Evolutionary conservation across 2,797 vertebrate species (phyloP).

Genomic region (Rousettus madagascariensis): DNA sequence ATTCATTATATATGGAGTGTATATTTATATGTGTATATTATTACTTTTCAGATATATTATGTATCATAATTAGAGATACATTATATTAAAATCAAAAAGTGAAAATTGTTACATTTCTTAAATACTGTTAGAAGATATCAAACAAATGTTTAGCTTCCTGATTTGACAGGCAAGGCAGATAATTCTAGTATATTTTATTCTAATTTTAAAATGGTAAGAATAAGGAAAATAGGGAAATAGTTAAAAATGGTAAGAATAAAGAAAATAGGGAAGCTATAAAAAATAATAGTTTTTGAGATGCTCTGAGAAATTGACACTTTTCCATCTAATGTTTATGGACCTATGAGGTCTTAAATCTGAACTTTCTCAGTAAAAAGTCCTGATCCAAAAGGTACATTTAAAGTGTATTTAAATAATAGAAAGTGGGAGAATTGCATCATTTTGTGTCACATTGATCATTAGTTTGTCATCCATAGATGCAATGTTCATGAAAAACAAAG

Average conservation of each 20-base stretch:
- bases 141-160: neutral
- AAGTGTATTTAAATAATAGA: neutral
- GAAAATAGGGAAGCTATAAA: neutral
- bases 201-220: neutral
- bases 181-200: neutral
- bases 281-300: neutral
- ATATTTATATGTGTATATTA: neutral
- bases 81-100: neutral
- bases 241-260: neutral
- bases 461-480: neutral
- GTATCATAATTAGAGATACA: neutral
- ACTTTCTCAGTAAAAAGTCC: neutral
- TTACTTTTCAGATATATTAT: neutral
- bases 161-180: neutral
- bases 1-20: neutral
- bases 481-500: conserved; percentile 45
- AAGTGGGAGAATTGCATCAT: neutral
- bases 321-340: neutral
- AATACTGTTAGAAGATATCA: neutral
- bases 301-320: conserved; percentile 10
- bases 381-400: neutral
- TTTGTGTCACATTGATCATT: neutral
- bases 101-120: neutral
- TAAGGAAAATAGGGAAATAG: neutral
- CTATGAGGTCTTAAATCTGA: neutral